phyloP scores from a whole-genome alignment of 2,113 vertebrate species.

The Sciurus niger region DNA sequence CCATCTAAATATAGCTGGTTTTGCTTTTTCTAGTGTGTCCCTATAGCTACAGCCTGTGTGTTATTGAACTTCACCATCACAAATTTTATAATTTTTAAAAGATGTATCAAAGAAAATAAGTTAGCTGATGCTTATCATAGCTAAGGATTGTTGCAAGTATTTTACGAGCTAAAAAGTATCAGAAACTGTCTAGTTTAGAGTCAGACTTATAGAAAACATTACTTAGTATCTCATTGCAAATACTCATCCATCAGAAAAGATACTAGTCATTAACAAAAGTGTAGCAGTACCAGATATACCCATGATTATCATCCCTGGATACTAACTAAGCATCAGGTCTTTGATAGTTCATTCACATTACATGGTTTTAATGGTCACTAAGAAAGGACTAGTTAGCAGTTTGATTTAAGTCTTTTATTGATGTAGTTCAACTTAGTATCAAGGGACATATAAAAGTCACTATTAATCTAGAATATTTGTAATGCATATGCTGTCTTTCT shows the following conservation, averaged over 20 bases:
- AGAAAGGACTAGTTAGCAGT: conserved; percentile 55
- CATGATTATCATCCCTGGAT: not conserved
- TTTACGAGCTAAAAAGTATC: conserved; percentile 23
- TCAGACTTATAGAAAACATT: not conserved
- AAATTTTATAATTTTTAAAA: conserved; percentile 24
- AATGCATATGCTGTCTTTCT: not conserved
- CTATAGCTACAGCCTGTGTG: not conserved
- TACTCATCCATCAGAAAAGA: not conserved
- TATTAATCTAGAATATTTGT: conserved; percentile 60
- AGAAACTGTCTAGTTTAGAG: not conserved
- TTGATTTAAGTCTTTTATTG: conserved; percentile 70
- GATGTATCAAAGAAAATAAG: not conserved
- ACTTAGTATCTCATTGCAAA: not conserved
- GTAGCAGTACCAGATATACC: not conserved
- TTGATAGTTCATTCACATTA: not conserved
- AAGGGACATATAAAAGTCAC: conserved; percentile 14
- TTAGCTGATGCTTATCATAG: not conserved
- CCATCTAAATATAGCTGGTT: conserved; percentile 61
- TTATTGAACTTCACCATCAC: not conserved
- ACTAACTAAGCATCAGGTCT: not conserved
- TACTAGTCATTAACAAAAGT: not conserved
- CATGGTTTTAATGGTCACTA: conserved; percentile 6
- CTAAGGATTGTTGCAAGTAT: not conserved
- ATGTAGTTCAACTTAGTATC: conserved; percentile 28
- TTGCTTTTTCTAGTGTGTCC: not conserved